Conservation (phyloP, 2,888 invertebrate species). For the Idaea aversata region DNA sequence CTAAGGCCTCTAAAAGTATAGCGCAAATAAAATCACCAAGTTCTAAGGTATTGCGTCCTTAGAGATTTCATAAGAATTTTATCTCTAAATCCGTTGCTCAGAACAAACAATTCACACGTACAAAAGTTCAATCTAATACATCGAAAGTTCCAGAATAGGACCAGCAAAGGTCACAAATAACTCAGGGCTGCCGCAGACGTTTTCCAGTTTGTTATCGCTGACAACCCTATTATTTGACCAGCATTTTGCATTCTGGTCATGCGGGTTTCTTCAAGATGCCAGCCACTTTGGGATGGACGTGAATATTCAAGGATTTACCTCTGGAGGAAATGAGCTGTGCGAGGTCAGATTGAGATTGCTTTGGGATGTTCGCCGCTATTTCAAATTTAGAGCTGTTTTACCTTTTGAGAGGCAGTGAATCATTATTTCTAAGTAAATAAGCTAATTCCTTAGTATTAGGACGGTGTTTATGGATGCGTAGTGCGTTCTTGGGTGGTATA, state of each 20-base stretch:
- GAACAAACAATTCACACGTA: neutral
- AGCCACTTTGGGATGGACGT: slow-evolving; percentile 11
- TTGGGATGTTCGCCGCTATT: neutral
- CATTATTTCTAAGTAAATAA: neutral
- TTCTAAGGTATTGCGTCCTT: neutral
- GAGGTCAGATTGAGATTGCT: slow-evolving; percentile 3
- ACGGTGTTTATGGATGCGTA: too few relatives aligned
- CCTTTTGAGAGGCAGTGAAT: neutral
- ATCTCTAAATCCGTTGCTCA: neutral
- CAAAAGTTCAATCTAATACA: slow-evolving; percentile 6
- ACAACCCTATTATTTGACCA: slow-evolving; percentile 60
- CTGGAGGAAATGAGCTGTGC: slow-evolving; percentile 10
- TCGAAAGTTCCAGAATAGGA: slow-evolving; percentile 5
- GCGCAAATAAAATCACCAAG: neutral
- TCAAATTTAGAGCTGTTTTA: neutral
- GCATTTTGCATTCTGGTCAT: slow-evolving; percentile 50
- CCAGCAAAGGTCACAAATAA: slow-evolving; percentile 45
- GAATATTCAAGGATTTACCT: slow-evolving; percentile 15
- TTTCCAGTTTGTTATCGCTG: slow-evolving; percentile 54
- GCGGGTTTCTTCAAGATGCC: slow-evolving; percentile 17
- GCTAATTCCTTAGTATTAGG: slow-evolving; percentile 1
- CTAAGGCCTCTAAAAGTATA: neutral
- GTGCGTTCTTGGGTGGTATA: too few relatives aligned
- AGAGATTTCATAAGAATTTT: neutral
- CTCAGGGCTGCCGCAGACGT: slow-evolving; percentile 43